These are phyloP conservation scores for Ondatra zibethicus DNA, from an alignment of 2,113 vertebrate species.

Conservation along the genomic window DNA sequence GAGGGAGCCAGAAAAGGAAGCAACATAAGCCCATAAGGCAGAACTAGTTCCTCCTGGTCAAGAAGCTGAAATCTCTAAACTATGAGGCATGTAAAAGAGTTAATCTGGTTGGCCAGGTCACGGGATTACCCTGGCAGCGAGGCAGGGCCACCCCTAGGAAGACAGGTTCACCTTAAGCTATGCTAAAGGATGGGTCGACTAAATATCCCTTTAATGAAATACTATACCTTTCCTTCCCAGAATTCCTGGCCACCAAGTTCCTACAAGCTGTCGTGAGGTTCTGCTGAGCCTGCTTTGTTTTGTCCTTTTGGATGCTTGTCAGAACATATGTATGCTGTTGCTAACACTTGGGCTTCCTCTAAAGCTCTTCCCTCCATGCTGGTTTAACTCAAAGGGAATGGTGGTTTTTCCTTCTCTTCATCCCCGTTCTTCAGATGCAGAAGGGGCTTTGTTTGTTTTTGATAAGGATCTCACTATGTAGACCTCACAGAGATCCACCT, in stretches of 20 bases:
- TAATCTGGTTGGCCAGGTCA: not conserved
- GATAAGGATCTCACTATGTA: not conserved
- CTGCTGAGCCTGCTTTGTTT: not conserved
- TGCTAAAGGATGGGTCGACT: not conserved
- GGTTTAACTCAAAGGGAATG: not conserved
- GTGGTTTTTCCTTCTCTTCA: not conserved
- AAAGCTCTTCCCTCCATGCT: not conserved
- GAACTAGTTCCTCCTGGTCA: not conserved
- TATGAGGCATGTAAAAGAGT: not conserved
- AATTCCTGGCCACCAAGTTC: not conserved
- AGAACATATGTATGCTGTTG: not conserved
- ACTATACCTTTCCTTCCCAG: not conserved
- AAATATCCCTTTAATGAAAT: not conserved
- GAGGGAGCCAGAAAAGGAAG: not conserved
- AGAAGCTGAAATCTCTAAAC: not conserved
- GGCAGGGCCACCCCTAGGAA: not conserved
- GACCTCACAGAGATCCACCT: not conserved
- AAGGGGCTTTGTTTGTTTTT: not conserved
- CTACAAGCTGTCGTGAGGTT: not conserved
- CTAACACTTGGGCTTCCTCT: not conserved
- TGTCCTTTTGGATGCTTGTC: not conserved
- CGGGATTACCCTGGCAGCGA: not conserved
- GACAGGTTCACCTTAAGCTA: not conserved
- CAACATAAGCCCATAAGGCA: not conserved
- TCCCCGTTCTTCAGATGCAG: not conserved